Evolutionary conservation across 2,113 vertebrate genomes (phyloP).

Genomic region (Maccullochella peelii): DNA sequence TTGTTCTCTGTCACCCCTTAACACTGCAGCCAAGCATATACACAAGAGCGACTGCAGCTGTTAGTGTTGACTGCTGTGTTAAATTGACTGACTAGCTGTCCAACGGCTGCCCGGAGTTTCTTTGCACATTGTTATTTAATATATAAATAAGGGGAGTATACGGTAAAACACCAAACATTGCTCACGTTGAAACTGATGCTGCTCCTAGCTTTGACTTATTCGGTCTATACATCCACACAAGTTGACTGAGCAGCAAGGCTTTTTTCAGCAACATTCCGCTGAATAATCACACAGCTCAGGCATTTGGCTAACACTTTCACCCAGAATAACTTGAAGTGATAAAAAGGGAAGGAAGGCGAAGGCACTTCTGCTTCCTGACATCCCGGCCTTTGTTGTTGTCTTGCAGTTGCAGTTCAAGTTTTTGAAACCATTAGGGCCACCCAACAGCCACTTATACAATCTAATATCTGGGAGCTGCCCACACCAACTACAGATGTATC

Average conservation of each 20-base stretch:
- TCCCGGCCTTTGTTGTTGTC: slow-evolving; percentile 10
- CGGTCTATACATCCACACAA: background rate
- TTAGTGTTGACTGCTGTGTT: slow-evolving; percentile 37
- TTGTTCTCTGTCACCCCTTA: slow-evolving; percentile 15
- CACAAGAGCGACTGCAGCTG: slow-evolving; percentile 5
- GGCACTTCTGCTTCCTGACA: slow-evolving; percentile 26
- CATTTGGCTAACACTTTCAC: slow-evolving; percentile 27
- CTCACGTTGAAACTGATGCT: slow-evolving; percentile 20
- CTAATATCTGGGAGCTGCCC: slow-evolving; percentile 10
- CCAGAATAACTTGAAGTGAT: slow-evolving; percentile 23
- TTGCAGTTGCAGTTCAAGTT: background rate
- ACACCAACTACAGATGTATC: background rate
- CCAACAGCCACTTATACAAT: background rate
- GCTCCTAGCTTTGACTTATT: slow-evolving; percentile 32
- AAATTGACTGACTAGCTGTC: slow-evolving; percentile 35
- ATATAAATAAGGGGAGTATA: background rate
- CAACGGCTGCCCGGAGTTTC: slow-evolving; percentile 13
- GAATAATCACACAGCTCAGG: slow-evolving; percentile 20
- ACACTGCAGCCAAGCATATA: slow-evolving; percentile 30
- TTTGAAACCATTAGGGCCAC: background rate
- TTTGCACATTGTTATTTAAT: slow-evolving; percentile 32
- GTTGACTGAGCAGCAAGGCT: slow-evolving; percentile 3
- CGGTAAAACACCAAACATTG: background rate
- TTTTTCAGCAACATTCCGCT: slow-evolving; percentile 3
- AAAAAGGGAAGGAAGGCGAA: background rate